Evolutionary conservation across 2,888 invertebrate genomes (phyloP), one percentile per base, ranked within the genome.

Genomic region (Aphidius colemani): DNA sequence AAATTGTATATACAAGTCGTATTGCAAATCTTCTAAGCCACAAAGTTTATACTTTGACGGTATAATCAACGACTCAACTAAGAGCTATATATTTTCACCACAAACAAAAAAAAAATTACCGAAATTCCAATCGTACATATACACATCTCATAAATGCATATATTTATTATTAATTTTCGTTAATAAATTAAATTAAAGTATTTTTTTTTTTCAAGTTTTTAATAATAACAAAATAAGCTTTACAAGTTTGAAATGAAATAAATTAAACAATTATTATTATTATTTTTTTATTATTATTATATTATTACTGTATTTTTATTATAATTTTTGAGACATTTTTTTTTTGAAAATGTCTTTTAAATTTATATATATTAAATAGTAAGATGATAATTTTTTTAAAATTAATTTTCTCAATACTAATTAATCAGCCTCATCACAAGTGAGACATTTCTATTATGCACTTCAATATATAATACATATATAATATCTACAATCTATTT

Each of bases 271-370:
- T 56, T 9, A 56, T 44, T 10, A 11, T 45, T 45, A 45, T 13
- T 45, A n/a, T 7, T 11, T 39, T 46, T 11, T 39, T 39, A 57
- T 13, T 56, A 13, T 18, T 7, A 11, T 39, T 6, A 41, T 64
- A 49, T 41, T 59, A 49, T 49, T 55, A 49, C 44, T 59, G 48
- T 55, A 68, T 75, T 68, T 78, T 79, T 79, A 79, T 78, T 78
- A 72, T 72, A 76, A 74, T 69, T 69, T 69, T 72, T 72, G 13
- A 73, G 71, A 69, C 71, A 70, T 48, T 11, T 67, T 71, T 71
- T 69, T 72, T 65, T 72, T 72, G 30, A 45, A 46, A 39, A 74
- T 70, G 74, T 74, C 70, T 68, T 68, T 71, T 18, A 18, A 2
- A 18, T 18, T 67, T 69, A 68, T 71, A 69, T 69, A 68, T 71